phyloP scores from a whole-genome alignment of 1,140 invertebrate genomes.

The Amphibalanus amphitrite region DNA sequence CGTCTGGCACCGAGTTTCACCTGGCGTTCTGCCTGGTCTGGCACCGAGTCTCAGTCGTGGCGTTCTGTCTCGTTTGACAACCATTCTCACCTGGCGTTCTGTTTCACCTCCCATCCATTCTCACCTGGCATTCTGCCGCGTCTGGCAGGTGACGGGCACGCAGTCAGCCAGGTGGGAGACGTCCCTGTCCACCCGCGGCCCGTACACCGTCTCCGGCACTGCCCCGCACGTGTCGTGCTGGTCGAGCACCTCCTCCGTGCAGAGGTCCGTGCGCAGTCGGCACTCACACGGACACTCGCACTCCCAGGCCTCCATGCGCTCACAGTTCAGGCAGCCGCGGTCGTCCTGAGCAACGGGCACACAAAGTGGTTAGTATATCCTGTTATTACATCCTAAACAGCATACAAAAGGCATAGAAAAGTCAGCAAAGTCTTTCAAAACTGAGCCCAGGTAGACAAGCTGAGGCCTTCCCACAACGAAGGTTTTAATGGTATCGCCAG shows the following conservation, averaged over 20 bases:
- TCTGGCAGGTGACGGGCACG: slow-evolving; percentile 24
- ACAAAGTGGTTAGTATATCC: too few relatives aligned
- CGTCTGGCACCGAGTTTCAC: too few relatives aligned
- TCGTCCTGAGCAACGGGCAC: slow-evolving; percentile 55
- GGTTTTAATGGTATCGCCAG: too few relatives aligned
- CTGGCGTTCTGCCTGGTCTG: slow-evolving; percentile 19
- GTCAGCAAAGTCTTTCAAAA: too few relatives aligned
- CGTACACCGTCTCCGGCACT: slow-evolving; percentile 6
- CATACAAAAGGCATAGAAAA: too few relatives aligned
- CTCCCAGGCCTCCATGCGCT: slow-evolving; percentile 82
- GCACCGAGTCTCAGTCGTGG: too few relatives aligned
- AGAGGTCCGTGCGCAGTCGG: slow-evolving; percentile 48
- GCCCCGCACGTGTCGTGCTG: not conserved
- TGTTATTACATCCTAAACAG: too few relatives aligned
- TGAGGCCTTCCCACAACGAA: too few relatives aligned
- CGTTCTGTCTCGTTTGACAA: too few relatives aligned
- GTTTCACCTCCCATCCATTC: too few relatives aligned
- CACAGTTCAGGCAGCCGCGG: slow-evolving; percentile 74
- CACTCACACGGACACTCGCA: slow-evolving; percentile 94
- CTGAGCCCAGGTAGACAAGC: too few relatives aligned
- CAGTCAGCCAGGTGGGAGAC: slow-evolving; percentile 9
- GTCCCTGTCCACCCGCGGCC: slow-evolving; percentile 5
- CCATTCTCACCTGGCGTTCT: too few relatives aligned
- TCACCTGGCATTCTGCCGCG: slow-evolving; percentile 19
- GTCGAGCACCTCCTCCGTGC: slow-evolving; percentile 16